Evolutionary conservation across 2,797 vertebrate species (phyloP).

Genomic region (Gambelia wislizenii): DNA sequence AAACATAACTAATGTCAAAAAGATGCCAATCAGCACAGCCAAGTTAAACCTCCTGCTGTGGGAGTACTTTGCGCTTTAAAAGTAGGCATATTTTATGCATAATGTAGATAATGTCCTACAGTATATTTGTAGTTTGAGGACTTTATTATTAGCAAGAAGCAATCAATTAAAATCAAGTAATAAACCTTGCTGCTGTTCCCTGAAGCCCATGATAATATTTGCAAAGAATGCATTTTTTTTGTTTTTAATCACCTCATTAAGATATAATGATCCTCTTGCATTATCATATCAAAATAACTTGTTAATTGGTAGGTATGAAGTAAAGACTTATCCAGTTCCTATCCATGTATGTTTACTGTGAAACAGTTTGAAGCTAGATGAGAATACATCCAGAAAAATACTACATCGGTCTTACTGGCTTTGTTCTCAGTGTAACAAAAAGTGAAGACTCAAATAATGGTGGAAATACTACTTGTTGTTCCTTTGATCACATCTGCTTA

Average conservation of each 20-base stretch:
- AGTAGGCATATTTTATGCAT: slow-evolving; percentile 27
- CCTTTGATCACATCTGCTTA: not conserved
- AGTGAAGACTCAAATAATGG: not conserved
- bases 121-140: slow-evolving; percentile 51
- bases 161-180: slow-evolving; percentile 48
- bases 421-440: not conserved
- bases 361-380: not conserved
- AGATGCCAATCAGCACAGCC: slow-evolving; percentile 36
- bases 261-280: slow-evolving; percentile 70
- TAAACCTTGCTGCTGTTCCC: slow-evolving; percentile 56
- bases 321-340: slow-evolving; percentile 54
- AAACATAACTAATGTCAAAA: slow-evolving; percentile 35
- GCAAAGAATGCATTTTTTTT: slow-evolving; percentile 65
- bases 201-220: slow-evolving; percentile 64
- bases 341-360: not conserved
- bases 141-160: slow-evolving; percentile 52
- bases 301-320: slow-evolving; percentile 73
- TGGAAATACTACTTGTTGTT: not conserved
- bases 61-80: slow-evolving; percentile 37
- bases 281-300: slow-evolving; percentile 65
- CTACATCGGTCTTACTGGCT: not conserved
- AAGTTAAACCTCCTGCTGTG: slow-evolving; percentile 34
- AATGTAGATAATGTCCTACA: slow-evolving; percentile 43
- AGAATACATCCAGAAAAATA: slow-evolving; percentile 2
- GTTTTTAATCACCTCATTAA: slow-evolving; percentile 78